Percentiles rank a stretch among this genome's conserved stretches.
Evolutionary conservation across 2,888 invertebrate genomes (phyloP).

Genomic region (Elmis aenea): DNA sequence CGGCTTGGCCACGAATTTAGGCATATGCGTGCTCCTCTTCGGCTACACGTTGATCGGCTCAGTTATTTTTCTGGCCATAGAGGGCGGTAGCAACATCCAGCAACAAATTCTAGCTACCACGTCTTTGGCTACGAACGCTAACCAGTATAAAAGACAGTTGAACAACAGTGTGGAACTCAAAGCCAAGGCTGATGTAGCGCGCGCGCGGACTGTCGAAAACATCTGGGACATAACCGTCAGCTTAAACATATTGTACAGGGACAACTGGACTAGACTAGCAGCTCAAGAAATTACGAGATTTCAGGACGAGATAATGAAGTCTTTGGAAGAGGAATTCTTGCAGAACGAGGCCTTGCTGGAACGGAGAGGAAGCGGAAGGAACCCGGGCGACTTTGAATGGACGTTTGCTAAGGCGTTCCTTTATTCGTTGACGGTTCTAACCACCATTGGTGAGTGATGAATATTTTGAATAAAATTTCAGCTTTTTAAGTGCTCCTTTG

Average conservation of each 20-base stretch:
- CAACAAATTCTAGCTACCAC: constrained; percentile 55
- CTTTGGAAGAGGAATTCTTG: constrained; percentile 70
- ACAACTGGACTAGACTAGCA: constrained; percentile 84
- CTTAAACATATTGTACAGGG: constrained; percentile 80
- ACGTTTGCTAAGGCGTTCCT: constrained; percentile 87
- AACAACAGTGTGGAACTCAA: constrained; percentile 45
- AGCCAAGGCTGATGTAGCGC: constrained; percentile 53
- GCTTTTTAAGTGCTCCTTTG: not conserved
- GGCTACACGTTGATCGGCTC: constrained; percentile 73
- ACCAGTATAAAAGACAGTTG: constrained; percentile 37
- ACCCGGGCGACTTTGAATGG: constrained; percentile 65
- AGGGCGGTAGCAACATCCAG: constrained; percentile 60
- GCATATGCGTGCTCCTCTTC: constrained; percentile 74
- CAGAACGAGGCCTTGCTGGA: constrained; percentile 38
- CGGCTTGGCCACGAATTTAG: constrained; percentile 73
- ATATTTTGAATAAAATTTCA: not conserved
- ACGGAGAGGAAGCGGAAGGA: constrained; percentile 36
- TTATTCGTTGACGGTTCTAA: constrained; percentile 90
- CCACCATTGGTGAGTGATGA: constrained; percentile 74
- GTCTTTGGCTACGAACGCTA: constrained; percentile 32
- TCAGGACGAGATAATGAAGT: constrained; percentile 66
- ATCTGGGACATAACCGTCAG: constrained; percentile 89
- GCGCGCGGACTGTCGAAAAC: constrained; percentile 72
- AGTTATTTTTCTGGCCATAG: constrained; percentile 80
- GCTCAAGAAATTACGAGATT: constrained; percentile 74